Base-by-base conservation (phyloP, 2,113 vertebrate genomes). In the Petrocephalus zakoni region DNA sequence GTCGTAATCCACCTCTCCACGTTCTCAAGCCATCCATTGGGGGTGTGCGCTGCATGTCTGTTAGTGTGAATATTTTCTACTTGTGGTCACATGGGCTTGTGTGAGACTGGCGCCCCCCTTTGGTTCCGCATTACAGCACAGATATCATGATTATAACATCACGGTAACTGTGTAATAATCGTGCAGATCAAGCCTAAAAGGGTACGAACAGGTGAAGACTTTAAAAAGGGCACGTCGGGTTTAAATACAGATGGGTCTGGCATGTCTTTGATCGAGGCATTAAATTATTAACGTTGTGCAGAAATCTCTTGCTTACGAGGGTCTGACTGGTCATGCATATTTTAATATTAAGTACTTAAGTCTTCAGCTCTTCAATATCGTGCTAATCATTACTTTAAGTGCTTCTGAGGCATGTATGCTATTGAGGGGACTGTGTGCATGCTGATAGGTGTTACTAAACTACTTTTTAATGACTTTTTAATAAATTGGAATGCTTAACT, bases 281-380 rank as follows among this genome's bases (percentile, higher is more conserved):
- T 78, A 78, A 78, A 19, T 78, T 11, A 78, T 75, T 37, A 37
- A 75, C 15, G 34, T 78, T 7, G 2, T 78, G 72, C 15, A 42
- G 34, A 78, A 78, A 78, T 78, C 68, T 37, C 68, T 34, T 29
- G 1, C 29, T 75, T 37, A 75, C 13, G 5, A 34, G 34, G 34
- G 68, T 75, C 72, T 78, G 34, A 5, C 25, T n/a, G 25, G 21
- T 83, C 58, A 88, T 90, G 58, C 49, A 85, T 88, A 90, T 90
- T 90, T 90, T 42, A 90, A 58, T 64, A 42, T 78, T 78, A 42
- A 78, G 17, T 13, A 78, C 34, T 78, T 78, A 42, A 42, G 72
- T 42, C 75, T 87, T 87, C 13, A 52, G 42, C 46, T 17, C 56
- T 68, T 68, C 51, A 49, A 83, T 81, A 49, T 42, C 37, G 84